These are phyloP conservation scores for Coregonus sp. DNA, from an alignment of 2,797 vertebrate species.

Conservation along the genomic window DNA sequence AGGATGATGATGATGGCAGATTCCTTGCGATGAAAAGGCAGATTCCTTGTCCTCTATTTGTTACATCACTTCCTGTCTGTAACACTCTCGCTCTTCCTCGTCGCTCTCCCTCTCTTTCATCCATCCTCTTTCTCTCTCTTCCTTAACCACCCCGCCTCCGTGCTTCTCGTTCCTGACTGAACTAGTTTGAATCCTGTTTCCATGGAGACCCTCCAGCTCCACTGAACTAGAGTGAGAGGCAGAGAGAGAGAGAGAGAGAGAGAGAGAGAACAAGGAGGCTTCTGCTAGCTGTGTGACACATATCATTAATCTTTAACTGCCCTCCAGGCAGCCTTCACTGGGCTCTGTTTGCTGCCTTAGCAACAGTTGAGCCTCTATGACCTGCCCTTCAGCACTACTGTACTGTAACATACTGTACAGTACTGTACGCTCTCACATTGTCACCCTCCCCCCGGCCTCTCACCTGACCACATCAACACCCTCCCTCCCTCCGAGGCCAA, in stretches of 20 bases:
- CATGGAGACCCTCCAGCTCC: conserved; percentile 69
- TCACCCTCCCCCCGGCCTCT: conserved; percentile 7
- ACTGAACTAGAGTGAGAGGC: conserved; percentile 33
- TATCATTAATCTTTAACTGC: conserved; percentile 43
- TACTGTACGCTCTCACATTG: neutral
- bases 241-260: too few relatives aligned
- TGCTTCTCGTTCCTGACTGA: conserved; percentile 43
- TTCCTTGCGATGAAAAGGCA: neutral
- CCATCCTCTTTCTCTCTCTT: conserved; percentile 9
- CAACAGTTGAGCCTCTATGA: too few relatives aligned
- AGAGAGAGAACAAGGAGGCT: neutral
- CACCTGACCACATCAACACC: conserved; percentile 8
- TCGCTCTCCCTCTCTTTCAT: conserved; percentile 8
- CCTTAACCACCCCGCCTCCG: conserved; percentile 17
- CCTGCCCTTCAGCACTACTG: neutral
- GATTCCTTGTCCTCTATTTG: neutral
- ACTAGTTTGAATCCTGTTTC: conserved; percentile 67
- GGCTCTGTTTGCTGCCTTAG: too few relatives aligned
- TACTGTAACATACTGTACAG: neutral
- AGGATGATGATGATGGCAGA: neutral
- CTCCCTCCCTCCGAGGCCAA: neutral
- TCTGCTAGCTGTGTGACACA: conserved; percentile 51
- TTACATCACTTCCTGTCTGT: conserved; percentile 16
- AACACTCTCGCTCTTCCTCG: neutral
- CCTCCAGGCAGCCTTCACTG: conserved; percentile 40